Base-by-base conservation (phyloP, 2,888 invertebrate genomes). In the Scrobipalpa atriplicella region DNA sequence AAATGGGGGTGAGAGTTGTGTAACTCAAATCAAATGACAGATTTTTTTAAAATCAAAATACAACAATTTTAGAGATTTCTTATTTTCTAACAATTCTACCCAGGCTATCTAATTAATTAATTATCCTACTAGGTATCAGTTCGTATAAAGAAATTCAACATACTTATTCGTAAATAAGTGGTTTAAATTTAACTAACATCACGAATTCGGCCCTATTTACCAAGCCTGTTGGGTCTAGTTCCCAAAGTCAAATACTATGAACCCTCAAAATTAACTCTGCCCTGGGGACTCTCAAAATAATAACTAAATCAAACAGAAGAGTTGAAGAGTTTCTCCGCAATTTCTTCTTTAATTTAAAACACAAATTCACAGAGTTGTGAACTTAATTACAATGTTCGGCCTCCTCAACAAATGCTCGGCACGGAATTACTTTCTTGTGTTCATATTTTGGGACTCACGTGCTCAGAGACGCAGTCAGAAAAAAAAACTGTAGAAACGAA, bases 261-360 rank as follows among this genome's bases (percentile, higher is more conserved):
- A 56, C 54, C 54, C 61, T 39, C 61, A 58, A 36, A 56, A 56
- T 56, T 56, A 36, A 21, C 61, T 11, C 3, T 18, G 11, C 61
- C 38, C 60, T 8, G 10, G 16, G 41, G 13, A 41, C 39, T 41
- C 39, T 38, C 60, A 16, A 62, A 29, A 36, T 62, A 47, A 62
- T 47, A 62, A 82, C 80, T 75, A 75, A 79, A 80, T 76, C 79
- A 81, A 82, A 82, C 80, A 82, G 80, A 78, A 76, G 74, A 74
- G 73, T 75, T 75, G 80, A 78, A 76, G 73, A 74, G 74, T 75
- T 75, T 71, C 67, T 62, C 70, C 71, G 72, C 72, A 74, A 75
- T 74, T 75, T 66, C 66, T 66, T 51, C 51, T 62, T 11, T 43
- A 66, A 66, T 66, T 66, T 56, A 66, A 66, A 80, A 78, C 74